Percentiles rank a stretch among this genome's conserved stretches.
These are phyloP conservation scores for Tautogolabrus adspersus DNA, from an alignment of 2,113 vertebrate genomes.

Conservation along the genomic window DNA sequence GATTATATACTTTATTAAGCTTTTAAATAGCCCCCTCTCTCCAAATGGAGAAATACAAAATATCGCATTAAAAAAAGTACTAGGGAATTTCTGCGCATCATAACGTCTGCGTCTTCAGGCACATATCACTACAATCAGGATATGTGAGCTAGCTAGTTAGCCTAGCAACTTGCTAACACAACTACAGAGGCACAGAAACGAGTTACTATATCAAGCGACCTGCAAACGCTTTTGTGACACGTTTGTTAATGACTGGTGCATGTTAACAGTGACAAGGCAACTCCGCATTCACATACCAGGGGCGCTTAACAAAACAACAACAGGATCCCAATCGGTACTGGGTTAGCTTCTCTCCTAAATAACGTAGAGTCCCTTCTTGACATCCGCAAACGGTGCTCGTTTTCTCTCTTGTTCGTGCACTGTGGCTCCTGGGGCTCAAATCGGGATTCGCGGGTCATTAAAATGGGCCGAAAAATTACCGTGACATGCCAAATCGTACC, in stretches of 20 bases:
- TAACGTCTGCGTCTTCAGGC: conserved; percentile 42
- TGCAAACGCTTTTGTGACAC: background rate
- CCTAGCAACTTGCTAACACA: conserved; percentile 60
- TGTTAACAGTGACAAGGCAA: conserved; percentile 6
- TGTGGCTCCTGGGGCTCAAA: conserved; percentile 35
- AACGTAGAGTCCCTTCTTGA: conserved; percentile 30
- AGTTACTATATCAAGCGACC: conserved; percentile 1
- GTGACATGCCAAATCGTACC: background rate
- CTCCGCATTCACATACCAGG: conserved; percentile 29
- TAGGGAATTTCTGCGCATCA: conserved; percentile 56
- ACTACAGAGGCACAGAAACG: conserved; percentile 8
- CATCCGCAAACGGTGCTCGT: conserved; percentile 62
- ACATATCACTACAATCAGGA: conserved; percentile 56
- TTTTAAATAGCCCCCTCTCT: background rate
- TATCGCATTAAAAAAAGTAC: conserved; percentile 25
- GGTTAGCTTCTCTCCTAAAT: conserved; percentile 35
- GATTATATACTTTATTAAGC: background rate
- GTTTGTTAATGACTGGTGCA: background rate
- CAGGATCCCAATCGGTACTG: background rate
- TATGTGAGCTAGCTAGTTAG: conserved; percentile 51
- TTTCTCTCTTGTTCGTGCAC: conserved; percentile 52
- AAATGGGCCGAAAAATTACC: conserved; percentile 27
- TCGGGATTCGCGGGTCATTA: conserved; percentile 1
- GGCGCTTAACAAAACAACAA: background rate
- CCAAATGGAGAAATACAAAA: conserved; percentile 20